A percentile compares a stretch with the other conserved stretches of the same genome.
Conservation (phyloP, 2,888 invertebrate genomes). For the Drosophila prostipennis region DNA sequence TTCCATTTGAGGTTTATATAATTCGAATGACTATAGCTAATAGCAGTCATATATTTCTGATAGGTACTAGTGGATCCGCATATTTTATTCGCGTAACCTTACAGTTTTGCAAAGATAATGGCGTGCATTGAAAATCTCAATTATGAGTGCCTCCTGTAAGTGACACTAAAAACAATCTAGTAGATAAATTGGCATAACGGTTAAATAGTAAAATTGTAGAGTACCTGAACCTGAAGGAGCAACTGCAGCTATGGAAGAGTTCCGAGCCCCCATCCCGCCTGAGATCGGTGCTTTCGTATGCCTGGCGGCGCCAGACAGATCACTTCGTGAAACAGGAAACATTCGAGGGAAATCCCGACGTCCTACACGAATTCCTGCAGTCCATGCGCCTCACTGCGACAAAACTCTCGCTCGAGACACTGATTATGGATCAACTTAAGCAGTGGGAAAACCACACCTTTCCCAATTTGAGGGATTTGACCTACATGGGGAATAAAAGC, state of each 20-base stretch:
- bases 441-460: constrained; percentile 18
- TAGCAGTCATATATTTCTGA: too few relatives aligned
- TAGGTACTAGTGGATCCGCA: too few relatives aligned
- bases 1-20: too few relatives aligned
- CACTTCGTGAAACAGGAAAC: background rate
- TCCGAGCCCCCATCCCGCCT: constrained; percentile 15
- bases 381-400: constrained; percentile 10
- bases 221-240: constrained; percentile 27
- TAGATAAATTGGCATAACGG: background rate
- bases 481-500: constrained; percentile 25
- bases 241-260: constrained; percentile 35
- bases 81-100: too few relatives aligned
- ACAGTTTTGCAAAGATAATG: too few relatives aligned
- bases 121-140: constrained; percentile 19
- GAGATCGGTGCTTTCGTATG: constrained; percentile 11
- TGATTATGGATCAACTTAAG: constrained; percentile 15
- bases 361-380: constrained; percentile 8
- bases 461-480: constrained; percentile 2
- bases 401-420: constrained; percentile 12
- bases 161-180: background rate
- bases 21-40: too few relatives aligned
- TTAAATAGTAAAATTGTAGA: constrained; percentile 31
- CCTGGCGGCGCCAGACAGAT: constrained; percentile 21
- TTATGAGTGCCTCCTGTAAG: constrained; percentile 40
- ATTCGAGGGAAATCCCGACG: background rate